These are phyloP conservation scores for Ictalurus furcatus DNA, from an alignment of 2,113 vertebrate species.

Conservation along the genomic window DNA sequence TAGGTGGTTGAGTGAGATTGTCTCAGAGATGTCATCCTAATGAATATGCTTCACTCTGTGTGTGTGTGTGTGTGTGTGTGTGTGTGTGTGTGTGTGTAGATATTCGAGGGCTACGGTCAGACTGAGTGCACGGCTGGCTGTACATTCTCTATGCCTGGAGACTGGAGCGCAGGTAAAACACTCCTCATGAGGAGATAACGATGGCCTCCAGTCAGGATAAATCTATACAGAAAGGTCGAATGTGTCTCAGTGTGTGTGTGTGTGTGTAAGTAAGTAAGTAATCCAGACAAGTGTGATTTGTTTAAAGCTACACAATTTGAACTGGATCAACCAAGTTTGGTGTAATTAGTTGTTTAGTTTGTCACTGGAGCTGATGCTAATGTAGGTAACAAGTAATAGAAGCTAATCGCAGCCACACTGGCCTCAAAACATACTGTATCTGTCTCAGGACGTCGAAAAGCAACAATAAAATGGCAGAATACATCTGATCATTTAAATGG, in stretches of 20 bases:
- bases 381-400: background rate
- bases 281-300: background rate
- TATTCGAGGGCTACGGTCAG: conserved; percentile 80
- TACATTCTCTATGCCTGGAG: conserved; percentile 79
- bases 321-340: background rate
- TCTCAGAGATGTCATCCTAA: background rate
- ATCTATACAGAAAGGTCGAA: background rate
- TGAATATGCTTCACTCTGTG: background rate
- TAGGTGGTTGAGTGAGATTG: background rate
- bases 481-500: background rate
- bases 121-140: conserved; percentile 80
- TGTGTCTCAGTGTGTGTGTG: background rate
- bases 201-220: background rate
- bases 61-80: conserved; percentile 9
- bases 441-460: background rate
- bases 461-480: background rate
- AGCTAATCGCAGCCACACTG: background rate
- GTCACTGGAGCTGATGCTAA: too few species aligned
- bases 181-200: background rate
- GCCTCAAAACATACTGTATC: background rate
- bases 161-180: conserved; percentile 72
- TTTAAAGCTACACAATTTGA: background rate
- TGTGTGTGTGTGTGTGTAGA: conserved; percentile 51
- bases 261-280: too few species aligned
- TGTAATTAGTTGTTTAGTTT: background rate